phyloP scores from a whole-genome alignment of 2,888 invertebrate species.

The Psylliodes chrysocephalus region DNA sequence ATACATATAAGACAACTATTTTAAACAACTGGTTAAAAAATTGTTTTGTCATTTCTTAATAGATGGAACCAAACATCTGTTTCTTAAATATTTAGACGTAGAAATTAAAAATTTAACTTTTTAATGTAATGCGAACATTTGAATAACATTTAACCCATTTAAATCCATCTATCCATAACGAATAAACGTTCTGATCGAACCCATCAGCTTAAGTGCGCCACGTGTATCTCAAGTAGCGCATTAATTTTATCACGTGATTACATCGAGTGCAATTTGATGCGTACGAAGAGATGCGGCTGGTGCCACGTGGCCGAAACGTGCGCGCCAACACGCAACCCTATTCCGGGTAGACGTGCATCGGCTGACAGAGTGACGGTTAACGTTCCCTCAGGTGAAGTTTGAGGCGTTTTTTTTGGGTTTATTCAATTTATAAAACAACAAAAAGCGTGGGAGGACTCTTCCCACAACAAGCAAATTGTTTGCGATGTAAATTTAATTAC shows the following conservation, averaged over 20 bases:
- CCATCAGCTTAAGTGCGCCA: slow-evolving; percentile 41
- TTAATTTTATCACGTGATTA: slow-evolving; percentile 63
- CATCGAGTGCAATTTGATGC: slow-evolving; percentile 60
- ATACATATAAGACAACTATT: too few species aligned
- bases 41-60: too few species aligned
- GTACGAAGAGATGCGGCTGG: slow-evolving; percentile 52
- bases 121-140: background rate
- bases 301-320: slow-evolving; percentile 53
- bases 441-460: background rate
- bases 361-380: background rate
- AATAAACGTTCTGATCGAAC: slow-evolving; percentile 17
- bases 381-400: slow-evolving; percentile 20
- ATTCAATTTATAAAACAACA: background rate
- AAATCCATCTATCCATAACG: too few species aligned
- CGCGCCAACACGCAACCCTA: slow-evolving; percentile 43
- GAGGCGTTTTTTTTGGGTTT: slow-evolving; percentile 1
- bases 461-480: too few species aligned
- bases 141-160: too few species aligned
- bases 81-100: too few species aligned
- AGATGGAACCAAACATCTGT: too few species aligned
- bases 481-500: too few species aligned
- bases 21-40: too few species aligned
- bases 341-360: background rate
- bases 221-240: slow-evolving; percentile 60
- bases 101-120: too few species aligned